These are phyloP conservation scores for Dendrophyllia cribrosa DNA, from an alignment of 64 coral and sea anemone species.

Conservation along the genomic window DNA sequence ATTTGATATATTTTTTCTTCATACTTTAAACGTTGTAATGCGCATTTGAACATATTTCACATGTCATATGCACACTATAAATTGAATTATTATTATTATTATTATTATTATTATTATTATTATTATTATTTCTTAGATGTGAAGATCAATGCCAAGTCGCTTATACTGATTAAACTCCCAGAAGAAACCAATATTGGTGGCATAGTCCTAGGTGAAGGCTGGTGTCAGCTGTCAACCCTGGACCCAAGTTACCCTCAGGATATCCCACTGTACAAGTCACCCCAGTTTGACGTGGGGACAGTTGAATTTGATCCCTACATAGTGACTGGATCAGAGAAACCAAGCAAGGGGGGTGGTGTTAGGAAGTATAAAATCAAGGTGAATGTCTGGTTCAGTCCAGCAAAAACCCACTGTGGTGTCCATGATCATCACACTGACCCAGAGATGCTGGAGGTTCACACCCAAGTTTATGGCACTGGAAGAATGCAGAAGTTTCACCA, in stretches of 20 bases:
- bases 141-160: conserved; percentile 66
- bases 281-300: conserved; percentile 80
- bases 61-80: too few species aligned
- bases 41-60: too few species aligned
- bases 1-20: too few species aligned
- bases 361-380: conserved; percentile 71
- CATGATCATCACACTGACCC: conserved; percentile 67
- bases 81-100: background rate
- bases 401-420: conserved; percentile 68
- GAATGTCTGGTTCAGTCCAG: conserved; percentile 79
- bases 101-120: background rate
- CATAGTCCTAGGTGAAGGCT: conserved; percentile 56
- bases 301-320: conserved; percentile 66
- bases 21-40: too few species aligned
- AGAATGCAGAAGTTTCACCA: conserved; percentile 82
- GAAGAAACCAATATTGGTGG: conserved; percentile 55
- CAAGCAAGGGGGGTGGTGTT: background rate
- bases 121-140: conserved; percentile 32
- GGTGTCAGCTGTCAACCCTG: conserved; percentile 55
- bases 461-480: conserved; percentile 74
- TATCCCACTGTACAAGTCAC: conserved; percentile 79
- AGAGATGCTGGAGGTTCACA: conserved; percentile 80
- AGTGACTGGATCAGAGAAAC: conserved; percentile 16
- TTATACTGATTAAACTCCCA: conserved; percentile 65
- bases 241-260: conserved; percentile 44